A percentile compares a stretch with the other conserved stretches of the same genome.
phyloP scores from a whole-genome alignment of 2,113 vertebrate species.

The Sinocyclocheilus maitianheensis region DNA sequence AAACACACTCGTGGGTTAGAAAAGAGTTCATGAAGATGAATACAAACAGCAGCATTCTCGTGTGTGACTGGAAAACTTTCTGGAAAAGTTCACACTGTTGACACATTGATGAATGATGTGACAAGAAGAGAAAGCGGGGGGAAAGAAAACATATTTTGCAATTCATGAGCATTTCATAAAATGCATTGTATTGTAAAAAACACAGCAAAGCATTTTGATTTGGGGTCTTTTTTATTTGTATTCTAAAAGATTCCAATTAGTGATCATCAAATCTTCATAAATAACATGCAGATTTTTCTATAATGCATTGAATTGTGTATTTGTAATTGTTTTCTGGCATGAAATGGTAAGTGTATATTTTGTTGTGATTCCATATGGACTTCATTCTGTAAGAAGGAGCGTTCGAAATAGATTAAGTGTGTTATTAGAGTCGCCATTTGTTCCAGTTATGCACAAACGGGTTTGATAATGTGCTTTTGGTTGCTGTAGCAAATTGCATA shows the following conservation, averaged over 20 bases:
- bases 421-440: conserved; percentile 1
- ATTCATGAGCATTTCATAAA: background rate
- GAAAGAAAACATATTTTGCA: background rate
- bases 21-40: background rate
- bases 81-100: background rate
- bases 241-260: background rate
- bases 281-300: background rate
- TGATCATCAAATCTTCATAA: background rate
- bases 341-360: background rate
- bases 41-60: background rate
- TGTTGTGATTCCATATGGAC: background rate
- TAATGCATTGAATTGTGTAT: background rate
- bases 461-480: background rate
- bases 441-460: background rate
- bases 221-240: background rate
- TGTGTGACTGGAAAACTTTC: background rate
- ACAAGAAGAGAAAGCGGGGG: background rate
- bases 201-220: no score
- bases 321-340: background rate
- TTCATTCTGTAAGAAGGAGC: background rate
- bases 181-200: background rate
- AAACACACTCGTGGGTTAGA: conserved; percentile 4
- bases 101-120: background rate
- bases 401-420: background rate
- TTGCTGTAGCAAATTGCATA: background rate